These are phyloP conservation scores for Agapornis roseicollis DNA, from an alignment of 2,113 vertebrate genomes.

Conservation along the genomic window DNA sequence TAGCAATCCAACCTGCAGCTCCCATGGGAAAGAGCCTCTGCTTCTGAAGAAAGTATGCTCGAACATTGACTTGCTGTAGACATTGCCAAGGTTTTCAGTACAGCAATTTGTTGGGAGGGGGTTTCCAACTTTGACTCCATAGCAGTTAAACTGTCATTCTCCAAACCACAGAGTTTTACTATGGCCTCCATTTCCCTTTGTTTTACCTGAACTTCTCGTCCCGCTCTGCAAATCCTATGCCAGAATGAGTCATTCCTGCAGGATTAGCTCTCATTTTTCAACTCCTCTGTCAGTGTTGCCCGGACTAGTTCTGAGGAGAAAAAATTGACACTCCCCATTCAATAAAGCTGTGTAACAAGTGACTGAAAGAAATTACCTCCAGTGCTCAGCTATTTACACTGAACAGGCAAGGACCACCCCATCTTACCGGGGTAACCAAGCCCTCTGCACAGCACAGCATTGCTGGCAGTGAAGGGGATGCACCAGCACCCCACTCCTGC, in stretches of 20 bases:
- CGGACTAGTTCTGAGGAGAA: constrained; percentile 61
- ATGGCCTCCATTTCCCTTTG: constrained; percentile 1
- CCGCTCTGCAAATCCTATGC: constrained; percentile 32
- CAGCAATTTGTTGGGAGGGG: constrained; percentile 48
- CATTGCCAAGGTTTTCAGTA: constrained; percentile 7
- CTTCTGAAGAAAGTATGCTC: background rate
- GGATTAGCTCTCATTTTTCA: constrained; percentile 56
- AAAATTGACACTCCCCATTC: constrained; percentile 37
- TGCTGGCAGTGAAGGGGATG: rapidly evolving
- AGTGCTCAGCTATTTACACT: background rate
- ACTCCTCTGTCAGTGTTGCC: constrained; percentile 27
- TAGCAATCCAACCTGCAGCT: constrained; percentile 7
- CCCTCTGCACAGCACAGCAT: rapidly evolving
- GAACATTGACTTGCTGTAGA: background rate
- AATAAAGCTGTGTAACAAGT: background rate
- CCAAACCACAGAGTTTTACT: constrained; percentile 37
- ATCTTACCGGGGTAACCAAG: background rate
- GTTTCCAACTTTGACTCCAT: background rate
- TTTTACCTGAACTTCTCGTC: constrained; percentile 58
- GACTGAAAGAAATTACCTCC: constrained; percentile 31
- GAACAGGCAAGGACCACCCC: background rate
- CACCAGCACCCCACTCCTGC: background rate
- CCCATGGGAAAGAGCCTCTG: constrained; percentile 47
- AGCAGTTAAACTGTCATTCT: background rate
- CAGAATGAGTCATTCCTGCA: constrained; percentile 59